These are phyloP conservation scores for Leucophenga varia DNA, from an alignment of 1,140 invertebrate species.

Conservation along the genomic window DNA sequence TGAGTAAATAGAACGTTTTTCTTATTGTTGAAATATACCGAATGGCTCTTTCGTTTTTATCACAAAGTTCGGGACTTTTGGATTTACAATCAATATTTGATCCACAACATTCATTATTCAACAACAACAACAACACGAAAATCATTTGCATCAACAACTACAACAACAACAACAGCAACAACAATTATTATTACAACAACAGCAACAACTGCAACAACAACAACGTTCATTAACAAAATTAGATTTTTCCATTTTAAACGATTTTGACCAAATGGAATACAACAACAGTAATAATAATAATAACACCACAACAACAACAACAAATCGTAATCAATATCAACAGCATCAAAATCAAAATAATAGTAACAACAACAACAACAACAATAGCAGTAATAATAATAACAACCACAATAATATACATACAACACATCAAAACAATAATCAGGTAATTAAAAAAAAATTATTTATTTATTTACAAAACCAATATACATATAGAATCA, in stretches of 20 bases:
- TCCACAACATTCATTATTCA: constrained; percentile 46
- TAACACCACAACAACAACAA: neutral
- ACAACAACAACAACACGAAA: constrained; percentile 33
- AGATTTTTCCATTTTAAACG: constrained; percentile 42
- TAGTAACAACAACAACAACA: constrained; percentile 13
- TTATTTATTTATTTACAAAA: constrained; percentile 1
- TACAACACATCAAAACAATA: constrained; percentile 29
- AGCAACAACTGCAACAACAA: constrained; percentile 16
- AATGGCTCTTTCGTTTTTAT: constrained; percentile 55
- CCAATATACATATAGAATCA: too few species aligned
- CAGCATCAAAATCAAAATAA: constrained; percentile 29
- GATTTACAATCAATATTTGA: constrained; percentile 55
- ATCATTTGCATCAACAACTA: constrained; percentile 10
- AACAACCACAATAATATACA: constrained; percentile 25
- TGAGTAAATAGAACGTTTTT: neutral
- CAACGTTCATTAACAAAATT: constrained; percentile 31
- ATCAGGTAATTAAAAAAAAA: constrained; percentile 32
- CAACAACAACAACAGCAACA: neutral
- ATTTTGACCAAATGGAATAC: constrained; percentile 52
- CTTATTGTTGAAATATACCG: constrained; percentile 24
- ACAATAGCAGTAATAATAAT: neutral
- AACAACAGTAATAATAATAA: constrained; percentile 36
- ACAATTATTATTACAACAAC: constrained; percentile 1
- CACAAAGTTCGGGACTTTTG: constrained; percentile 49
- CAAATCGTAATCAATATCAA: constrained; percentile 36